A percentile compares a stretch with the other conserved stretches of the same genome.
Evolutionary conservation across 2,888 invertebrate species (phyloP).

Genomic region (Hirtodrosophila alboralis): DNA sequence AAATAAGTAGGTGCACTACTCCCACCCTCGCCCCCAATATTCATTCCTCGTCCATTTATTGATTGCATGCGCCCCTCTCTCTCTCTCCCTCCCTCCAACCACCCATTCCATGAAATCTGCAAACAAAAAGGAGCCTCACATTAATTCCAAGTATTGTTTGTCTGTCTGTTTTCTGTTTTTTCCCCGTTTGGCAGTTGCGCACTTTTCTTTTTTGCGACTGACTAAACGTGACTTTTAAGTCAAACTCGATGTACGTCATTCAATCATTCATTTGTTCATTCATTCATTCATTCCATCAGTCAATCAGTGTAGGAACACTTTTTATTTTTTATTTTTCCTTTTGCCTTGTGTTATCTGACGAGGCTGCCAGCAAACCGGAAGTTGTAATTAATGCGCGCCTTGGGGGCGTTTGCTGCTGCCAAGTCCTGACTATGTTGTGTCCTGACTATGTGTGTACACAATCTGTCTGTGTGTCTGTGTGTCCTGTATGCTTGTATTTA

Average conservation of each 20-base stretch:
- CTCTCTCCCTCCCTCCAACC: neutral
- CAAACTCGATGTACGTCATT: conserved; percentile 44
- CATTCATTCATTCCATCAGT: conserved; percentile 50
- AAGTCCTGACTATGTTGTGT: conserved; percentile 48
- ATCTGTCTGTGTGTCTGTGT: conserved; percentile 9
- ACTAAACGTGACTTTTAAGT: conserved; percentile 71
- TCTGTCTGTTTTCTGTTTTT: conserved; percentile 21
- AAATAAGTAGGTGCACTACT: conserved; percentile 6
- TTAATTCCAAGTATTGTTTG: conserved; percentile 10
- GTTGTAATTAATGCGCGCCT: conserved; percentile 77
- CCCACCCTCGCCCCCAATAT: neutral
- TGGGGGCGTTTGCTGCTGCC: conserved; percentile 67
- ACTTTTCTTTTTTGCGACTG: conserved; percentile 40
- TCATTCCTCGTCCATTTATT: conserved; percentile 44
- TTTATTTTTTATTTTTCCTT: conserved; percentile 33
- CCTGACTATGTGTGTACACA: conserved; percentile 14
- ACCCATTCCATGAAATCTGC: conserved; percentile 27
- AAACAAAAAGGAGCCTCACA: conserved; percentile 14
- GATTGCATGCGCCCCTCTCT: conserved; percentile 42
- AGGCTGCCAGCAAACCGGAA: conserved; percentile 60
- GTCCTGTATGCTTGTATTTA: conserved; percentile 24
- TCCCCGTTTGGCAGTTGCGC: conserved; percentile 51
- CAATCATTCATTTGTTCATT: conserved; percentile 46
- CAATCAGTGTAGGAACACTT: too few relatives aligned
- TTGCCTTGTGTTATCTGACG: conserved; percentile 36